phyloP scores from a whole-genome alignment of 2,888 invertebrate genomes.

The Chouioia cunea region DNA sequence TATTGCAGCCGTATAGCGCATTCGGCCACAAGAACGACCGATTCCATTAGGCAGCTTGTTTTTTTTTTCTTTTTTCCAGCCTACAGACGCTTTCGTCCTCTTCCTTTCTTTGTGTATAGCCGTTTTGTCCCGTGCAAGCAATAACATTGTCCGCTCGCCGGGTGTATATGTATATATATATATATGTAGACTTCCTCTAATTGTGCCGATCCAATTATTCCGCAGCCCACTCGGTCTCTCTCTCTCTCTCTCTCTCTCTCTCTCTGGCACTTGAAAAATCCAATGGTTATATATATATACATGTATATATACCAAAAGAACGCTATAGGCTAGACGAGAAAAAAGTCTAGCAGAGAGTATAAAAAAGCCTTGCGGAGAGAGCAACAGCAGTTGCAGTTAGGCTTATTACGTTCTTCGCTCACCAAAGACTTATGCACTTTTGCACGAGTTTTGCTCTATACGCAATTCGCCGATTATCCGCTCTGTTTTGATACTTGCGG shows the following conservation, averaged over 20 bases:
- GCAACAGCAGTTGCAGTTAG: not conserved
- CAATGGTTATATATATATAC: not conserved
- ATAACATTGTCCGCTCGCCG: constrained; percentile 49
- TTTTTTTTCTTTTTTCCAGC: constrained; percentile 27
- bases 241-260: constrained; percentile 8
- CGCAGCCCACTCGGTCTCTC: constrained; percentile 46
- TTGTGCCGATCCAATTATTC: constrained; percentile 60
- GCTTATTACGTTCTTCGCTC: constrained; percentile 15
- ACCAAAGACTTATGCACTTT: constrained; percentile 30
- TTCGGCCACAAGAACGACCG: constrained; percentile 56
- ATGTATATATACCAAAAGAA: not conserved
- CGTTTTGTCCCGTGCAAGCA: constrained; percentile 23
- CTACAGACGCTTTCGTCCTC: not conserved
- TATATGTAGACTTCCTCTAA: constrained; percentile 47
- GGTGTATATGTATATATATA: constrained; percentile 5
- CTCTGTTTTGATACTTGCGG: constrained; percentile 11
- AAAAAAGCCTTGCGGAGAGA: not conserved
- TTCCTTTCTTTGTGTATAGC: not conserved
- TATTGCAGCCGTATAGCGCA: no score
- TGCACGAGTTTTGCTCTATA: not conserved
- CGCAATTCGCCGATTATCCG: constrained; percentile 18
- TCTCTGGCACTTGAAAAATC: not conserved
- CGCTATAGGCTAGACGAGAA: not conserved
- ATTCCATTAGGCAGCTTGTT: constrained; percentile 55
- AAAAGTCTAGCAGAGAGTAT: not conserved